Conservation (phyloP, 2,113 vertebrate species). For the Sprattus sprattus region DNA sequence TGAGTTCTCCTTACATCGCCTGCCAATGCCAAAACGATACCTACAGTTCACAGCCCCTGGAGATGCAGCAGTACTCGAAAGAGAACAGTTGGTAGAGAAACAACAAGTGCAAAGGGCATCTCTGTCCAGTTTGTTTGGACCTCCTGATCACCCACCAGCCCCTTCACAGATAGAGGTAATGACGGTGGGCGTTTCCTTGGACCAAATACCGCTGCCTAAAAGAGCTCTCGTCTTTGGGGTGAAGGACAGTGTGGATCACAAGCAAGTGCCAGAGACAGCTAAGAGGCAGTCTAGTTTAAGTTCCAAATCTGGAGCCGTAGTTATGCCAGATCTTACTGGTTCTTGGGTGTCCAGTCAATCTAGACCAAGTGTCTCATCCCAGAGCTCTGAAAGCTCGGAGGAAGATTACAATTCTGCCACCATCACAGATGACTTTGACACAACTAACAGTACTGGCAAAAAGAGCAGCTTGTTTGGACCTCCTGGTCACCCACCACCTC, state of each 20-base stretch:
- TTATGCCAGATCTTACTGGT: not conserved
- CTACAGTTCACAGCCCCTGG: too few species aligned
- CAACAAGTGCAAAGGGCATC: not conserved
- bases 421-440: not conserved
- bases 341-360: not conserved
- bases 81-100: not conserved
- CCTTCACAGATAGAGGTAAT: not conserved
- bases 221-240: not conserved
- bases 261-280: not conserved
- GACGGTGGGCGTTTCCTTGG: not conserved
- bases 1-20: too few species aligned
- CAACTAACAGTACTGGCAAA: not conserved
- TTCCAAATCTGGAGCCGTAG: conserved; percentile 13
- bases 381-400: not conserved
- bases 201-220: conserved; percentile 12
- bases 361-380: not conserved
- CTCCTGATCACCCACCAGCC: not conserved
- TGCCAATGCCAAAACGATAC: too few species aligned
- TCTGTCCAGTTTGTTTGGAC: not conserved
- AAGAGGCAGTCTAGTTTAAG: conserved; percentile 17
- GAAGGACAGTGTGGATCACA: not conserved
- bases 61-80: too few species aligned
- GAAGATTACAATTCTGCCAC: not conserved
- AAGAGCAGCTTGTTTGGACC: too few species aligned
- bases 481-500: not conserved